phyloP scores from a whole-genome alignment of 2,797 vertebrate genomes.

The Euphonia xanthogaster region DNA sequence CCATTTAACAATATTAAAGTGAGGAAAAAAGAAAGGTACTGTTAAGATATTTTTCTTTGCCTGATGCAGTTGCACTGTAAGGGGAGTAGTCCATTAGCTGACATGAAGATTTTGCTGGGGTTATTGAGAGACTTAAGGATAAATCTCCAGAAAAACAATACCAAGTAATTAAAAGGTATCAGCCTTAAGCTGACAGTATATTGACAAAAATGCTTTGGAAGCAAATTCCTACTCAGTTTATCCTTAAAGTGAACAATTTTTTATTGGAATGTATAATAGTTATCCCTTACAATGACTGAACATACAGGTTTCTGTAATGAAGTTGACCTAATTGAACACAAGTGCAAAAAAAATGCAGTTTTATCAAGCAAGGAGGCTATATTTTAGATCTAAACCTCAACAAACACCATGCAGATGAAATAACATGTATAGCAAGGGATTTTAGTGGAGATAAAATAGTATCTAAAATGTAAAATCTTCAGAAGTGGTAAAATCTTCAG shows the following conservation, averaged over 20 bases:
- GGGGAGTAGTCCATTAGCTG: conserved; percentile 23
- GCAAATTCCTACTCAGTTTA: conserved; percentile 68
- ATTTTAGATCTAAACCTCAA: neutral
- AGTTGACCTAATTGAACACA: conserved; percentile 19
- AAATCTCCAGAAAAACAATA: conserved; percentile 51
- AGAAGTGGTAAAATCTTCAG: neutral
- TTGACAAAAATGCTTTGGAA: conserved; percentile 66
- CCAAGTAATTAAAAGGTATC: conserved; percentile 67
- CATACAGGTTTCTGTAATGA: conserved; percentile 33
- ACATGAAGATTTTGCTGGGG: conserved; percentile 57
- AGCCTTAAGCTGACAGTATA: conserved; percentile 43
- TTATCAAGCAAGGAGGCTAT: neutral
- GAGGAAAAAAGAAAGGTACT: neutral
- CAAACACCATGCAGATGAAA: neutral
- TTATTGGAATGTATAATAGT: conserved; percentile 59
- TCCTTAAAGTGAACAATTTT: conserved; percentile 65
- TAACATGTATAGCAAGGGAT: neutral
- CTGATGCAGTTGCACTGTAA: neutral
- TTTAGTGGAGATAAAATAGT: neutral
- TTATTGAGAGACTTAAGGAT: conserved; percentile 69
- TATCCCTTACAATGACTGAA: conserved; percentile 57
- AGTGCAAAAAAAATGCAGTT: neutral
- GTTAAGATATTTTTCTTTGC: neutral
- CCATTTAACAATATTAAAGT: neutral
- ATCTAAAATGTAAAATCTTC: neutral